Conservation (phyloP, 2,113 vertebrate genomes). For the Rattus norvegicus region GRCr8 NC_086029.1:72066001-72066500, state of each 20-base stretch:
- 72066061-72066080: too few species aligned
- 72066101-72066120: too few species aligned
- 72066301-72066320: neutral
- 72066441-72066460: neutral
- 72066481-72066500: neutral
- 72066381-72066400: neutral
- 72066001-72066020: too few species aligned
- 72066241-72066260: neutral
- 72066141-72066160: neutral
- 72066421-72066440: neutral
- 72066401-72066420: too few species aligned
- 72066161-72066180: too few species aligned
- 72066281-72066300: neutral
- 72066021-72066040: too few species aligned
- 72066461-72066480: neutral
- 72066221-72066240: neutral
- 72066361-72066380: fast-evolving
- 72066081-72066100: too few species aligned
- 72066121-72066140: too few species aligned
- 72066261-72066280: neutral
- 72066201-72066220: neutral
- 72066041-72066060: too few species aligned
- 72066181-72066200: neutral
- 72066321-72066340: neutral
- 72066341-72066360: neutral